These are phyloP conservation scores for Desmodus rotundus DNA, from an alignment of 2,113 vertebrate genomes.

Conservation along the genomic window DNA sequence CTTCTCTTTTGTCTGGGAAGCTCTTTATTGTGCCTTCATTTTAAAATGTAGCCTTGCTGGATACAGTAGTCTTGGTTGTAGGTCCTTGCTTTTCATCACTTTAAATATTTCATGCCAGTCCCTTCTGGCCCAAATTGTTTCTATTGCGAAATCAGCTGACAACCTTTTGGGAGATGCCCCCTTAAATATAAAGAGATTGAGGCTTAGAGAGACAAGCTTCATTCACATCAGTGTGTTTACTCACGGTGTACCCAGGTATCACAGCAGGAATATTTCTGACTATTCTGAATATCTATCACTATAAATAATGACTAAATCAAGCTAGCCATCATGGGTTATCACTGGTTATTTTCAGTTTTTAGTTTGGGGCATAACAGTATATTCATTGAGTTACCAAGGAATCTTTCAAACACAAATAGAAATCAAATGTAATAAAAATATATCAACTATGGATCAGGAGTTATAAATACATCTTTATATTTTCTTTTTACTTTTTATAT, in stretches of 20 bases:
- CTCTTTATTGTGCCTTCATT: too few relatives aligned
- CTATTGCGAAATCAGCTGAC: background rate
- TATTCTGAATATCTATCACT: background rate
- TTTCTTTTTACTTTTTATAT: slow-evolving; percentile 25
- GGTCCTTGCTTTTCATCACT: background rate
- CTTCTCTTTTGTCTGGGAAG: too few relatives aligned
- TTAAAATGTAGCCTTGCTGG: too few relatives aligned
- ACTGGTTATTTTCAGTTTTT: background rate
- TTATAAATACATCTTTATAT: background rate
- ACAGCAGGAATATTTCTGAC: background rate
- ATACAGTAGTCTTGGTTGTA: background rate
- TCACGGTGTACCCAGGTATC: background rate
- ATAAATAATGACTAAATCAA: background rate
- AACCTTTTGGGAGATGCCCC: background rate
- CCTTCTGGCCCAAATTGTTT: background rate
- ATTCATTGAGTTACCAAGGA: background rate
- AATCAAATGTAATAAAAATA: background rate
- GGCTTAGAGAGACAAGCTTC: background rate
- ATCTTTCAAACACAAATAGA: slow-evolving; percentile 23
- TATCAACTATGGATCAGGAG: background rate
- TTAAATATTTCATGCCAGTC: background rate
- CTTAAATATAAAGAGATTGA: background rate
- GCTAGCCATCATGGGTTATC: background rate
- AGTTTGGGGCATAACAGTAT: background rate
- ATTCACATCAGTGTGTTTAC: background rate